Evolutionary conservation across 2,113 vertebrate genomes (phyloP).

Genomic region (Channa argus): DNA sequence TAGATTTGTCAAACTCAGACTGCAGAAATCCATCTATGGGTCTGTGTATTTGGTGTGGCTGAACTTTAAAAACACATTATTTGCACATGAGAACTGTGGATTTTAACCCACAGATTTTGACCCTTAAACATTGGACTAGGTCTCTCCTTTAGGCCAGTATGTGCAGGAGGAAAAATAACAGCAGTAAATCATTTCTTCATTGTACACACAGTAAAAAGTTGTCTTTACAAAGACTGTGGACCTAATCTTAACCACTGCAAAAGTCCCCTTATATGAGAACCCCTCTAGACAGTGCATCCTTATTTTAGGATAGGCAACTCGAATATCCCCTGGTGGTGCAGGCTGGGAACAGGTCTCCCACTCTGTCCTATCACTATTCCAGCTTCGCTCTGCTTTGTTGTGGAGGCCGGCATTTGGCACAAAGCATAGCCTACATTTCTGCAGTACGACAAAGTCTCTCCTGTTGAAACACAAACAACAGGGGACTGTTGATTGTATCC

Average conservation of each 20-base stretch:
- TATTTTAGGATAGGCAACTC: not conserved
- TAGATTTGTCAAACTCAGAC: too few relatives aligned
- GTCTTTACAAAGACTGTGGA: too few relatives aligned
- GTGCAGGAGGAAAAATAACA: not conserved
- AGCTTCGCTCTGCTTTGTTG: conserved; percentile 9
- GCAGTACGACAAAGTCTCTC: conserved; percentile 53
- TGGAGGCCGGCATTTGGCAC: conserved; percentile 42
- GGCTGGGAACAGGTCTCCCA: not conserved
- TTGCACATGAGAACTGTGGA: too few relatives aligned
- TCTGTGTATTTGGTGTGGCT: too few relatives aligned
- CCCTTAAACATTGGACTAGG: too few relatives aligned
- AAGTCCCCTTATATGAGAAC: too few relatives aligned
- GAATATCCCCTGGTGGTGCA: not conserved
- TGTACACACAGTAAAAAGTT: too few relatives aligned
- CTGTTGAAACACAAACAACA: conserved; percentile 46
- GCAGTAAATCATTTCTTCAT: too few relatives aligned
- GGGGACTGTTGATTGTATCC: conserved; percentile 33
- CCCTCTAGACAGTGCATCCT: not conserved
- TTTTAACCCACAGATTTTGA: too few relatives aligned
- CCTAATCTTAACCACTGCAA: too few relatives aligned
- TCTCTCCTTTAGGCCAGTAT: not conserved
- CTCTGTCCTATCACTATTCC: not conserved
- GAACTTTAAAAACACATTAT: too few relatives aligned
- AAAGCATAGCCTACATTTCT: conserved; percentile 13
- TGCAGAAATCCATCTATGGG: too few relatives aligned